phyloP scores from a whole-genome alignment of 1,140 invertebrate genomes.

The Drosophila quadrilineata region DNA sequence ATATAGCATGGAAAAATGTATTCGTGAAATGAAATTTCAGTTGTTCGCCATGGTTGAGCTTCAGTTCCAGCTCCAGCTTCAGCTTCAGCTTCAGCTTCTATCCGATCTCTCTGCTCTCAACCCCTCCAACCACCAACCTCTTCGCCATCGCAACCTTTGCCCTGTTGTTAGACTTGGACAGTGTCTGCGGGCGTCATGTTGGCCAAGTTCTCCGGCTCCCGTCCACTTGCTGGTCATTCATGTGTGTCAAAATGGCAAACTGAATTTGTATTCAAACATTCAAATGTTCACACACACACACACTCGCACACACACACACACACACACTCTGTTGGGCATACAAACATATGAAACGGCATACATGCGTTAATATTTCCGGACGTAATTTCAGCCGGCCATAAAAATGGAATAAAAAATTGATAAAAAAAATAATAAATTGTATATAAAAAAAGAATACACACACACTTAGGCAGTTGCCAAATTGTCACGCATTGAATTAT shows the following conservation, averaged over 20 bases:
- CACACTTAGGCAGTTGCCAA: constrained; percentile 33
- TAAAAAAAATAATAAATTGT: too few species aligned
- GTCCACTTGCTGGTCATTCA: constrained; percentile 68
- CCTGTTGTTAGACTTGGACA: too few species aligned
- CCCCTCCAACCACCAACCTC: too few species aligned
- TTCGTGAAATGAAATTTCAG: constrained; percentile 49
- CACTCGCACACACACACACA: constrained; percentile 15
- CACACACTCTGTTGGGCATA: too few species aligned
- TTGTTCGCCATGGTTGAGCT: neutral
- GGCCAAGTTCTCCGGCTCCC: constrained; percentile 19
- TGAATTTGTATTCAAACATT: constrained; percentile 78
- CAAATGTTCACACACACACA: constrained; percentile 42
- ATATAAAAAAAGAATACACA: constrained; percentile 37
- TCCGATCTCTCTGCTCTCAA: too few species aligned
- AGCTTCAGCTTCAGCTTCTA: too few species aligned
- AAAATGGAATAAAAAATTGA: constrained; percentile 54
- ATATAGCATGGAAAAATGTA: neutral
- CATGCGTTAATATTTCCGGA: constrained; percentile 77
- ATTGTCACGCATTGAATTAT: constrained; percentile 76
- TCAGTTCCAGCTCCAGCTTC: too few species aligned
- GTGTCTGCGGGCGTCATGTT: constrained; percentile 45
- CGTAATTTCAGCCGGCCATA: constrained; percentile 61
- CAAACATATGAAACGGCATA: constrained; percentile 41
- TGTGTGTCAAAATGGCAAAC: constrained; percentile 79
- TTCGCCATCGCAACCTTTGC: too few species aligned